Evolutionary conservation across 2,888 invertebrate genomes (phyloP), one percentile per base, ranked within the genome.

Genomic region (Lasius fuliginosus): DNA sequence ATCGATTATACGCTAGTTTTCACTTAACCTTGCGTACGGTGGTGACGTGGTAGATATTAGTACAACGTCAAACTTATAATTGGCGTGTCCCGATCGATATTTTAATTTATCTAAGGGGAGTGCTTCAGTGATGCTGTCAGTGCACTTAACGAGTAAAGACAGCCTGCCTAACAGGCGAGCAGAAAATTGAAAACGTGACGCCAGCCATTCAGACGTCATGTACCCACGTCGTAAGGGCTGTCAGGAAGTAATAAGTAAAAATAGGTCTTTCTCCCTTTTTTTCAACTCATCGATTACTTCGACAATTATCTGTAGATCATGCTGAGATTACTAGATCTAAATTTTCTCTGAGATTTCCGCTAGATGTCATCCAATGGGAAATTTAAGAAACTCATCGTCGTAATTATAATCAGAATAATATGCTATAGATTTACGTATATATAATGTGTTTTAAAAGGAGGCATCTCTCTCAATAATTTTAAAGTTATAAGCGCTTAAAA

Each of bases 111-210:
- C 92, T 91, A 93, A 93, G 91, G 92, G 92, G 90, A 92, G 89
- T 87, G 91, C 87, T 90, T 89, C 90, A 86, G 89, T 91, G 91
- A 93, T 91, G 92, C 93, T 94, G 93, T 94, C 94, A 93, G 92
- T 92, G 90, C 90, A 87, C 92, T 92, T 92, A 93, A 94, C 93
- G 92, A 92, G 93, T 91, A 92, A 93, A 92, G 93, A 93, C 93
- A 93, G 93, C 93, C 90, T 91, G 92, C 90, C 91, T 91, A 90
- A 89, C 83, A 90, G 90, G 89, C 87, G 93, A 92, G 92, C 92
- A 92, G 94, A 94, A 94, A 94, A 94, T 94, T 94, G 94, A 94
- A 94, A 94, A 93, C 91, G 92, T 92, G 93, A 94, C 91, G 91
- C 91, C 90, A 92, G 93, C 92, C 93, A 93, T 93, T 93, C 92